A percentile compares a stretch with the other conserved stretches of the same genome.
These are phyloP conservation scores for Nineta flava DNA, from an alignment of 2,888 invertebrate species.

Conservation along the genomic window DNA sequence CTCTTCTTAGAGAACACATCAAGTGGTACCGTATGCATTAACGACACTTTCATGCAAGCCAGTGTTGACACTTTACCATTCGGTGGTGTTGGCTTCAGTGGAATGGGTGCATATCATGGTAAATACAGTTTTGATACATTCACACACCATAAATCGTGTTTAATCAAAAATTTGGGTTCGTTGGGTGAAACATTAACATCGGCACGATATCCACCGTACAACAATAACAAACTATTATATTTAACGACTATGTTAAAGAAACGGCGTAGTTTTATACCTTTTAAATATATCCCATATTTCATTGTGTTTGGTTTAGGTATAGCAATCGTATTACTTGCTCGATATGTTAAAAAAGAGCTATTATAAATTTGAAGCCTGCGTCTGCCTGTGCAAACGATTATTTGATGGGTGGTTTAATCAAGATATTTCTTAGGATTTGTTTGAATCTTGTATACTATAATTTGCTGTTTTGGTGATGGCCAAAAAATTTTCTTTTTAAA, in stretches of 20 bases:
- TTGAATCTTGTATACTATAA: no score
- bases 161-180: constrained; percentile 51
- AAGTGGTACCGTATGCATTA: constrained; percentile 65
- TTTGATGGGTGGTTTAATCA: no score
- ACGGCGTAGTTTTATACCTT: constrained; percentile 37
- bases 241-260: constrained; percentile 47
- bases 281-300: constrained; percentile 44
- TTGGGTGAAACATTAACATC: constrained; percentile 53
- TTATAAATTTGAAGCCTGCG: no score
- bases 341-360: not conserved
- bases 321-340: constrained; percentile 35
- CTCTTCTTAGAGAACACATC: constrained; percentile 56
- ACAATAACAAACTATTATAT: constrained; percentile 51
- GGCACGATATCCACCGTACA: constrained; percentile 74
- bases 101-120: constrained; percentile 91
- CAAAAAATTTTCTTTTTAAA: no score
- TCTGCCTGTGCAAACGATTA: no score
- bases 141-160: constrained; percentile 74
- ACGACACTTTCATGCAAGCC: constrained; percentile 79
- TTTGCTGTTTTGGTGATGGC: no score
- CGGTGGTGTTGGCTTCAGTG: constrained; percentile 90
- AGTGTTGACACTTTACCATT: constrained; percentile 82
- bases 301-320: constrained; percentile 53
- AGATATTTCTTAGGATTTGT: no score
- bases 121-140: constrained; percentile 83